Evolutionary conservation across 1,140 invertebrate species (phyloP), one percentile per base, ranked within the genome.

Genomic region (Zaprionus tsacasi): DNA sequence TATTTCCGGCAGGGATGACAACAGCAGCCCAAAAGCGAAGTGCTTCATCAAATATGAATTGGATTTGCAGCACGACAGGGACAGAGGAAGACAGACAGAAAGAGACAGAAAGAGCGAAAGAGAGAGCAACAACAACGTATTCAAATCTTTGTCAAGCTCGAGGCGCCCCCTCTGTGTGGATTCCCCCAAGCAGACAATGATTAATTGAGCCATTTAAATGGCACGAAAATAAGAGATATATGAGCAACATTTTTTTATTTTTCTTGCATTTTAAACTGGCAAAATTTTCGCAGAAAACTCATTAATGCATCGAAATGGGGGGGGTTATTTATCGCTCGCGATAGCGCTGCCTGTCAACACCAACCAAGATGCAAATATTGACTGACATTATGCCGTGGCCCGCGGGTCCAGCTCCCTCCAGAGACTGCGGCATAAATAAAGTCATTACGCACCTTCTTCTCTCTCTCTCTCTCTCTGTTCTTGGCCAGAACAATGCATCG

Each of bases 21-120:
- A 57, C 70, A 76, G 33, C 30, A 56, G 35, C 43, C 61, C 56
- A 56, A 57, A 56, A 45, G 6, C 73, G 64, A 77, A 80, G 81
- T 83, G 81, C 81, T 85, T 86, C 72, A 86, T 86, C 82, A 87
- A 86, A 86, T 82, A 86, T 86, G 79, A 82, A 82, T 70, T 71
- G 66, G 71, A 69, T 21, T 52, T 64, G 36, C n/a, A 25, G 17
- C n/a, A 8, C 0, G 25, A 60, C 54, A 76, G 55, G 35, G 38
- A 59, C 59, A 65, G 52, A n/a, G 30, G 52, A 21, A 35, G 36
- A 10, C 21, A 21, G 21, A 21, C 21, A 21, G 21, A 21, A 1
- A 21, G 21, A 21, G 21, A 21, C 21, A 21, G 21, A 21, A 21
- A 21, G 21, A 21, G 21, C 2, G 21, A 25, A 15, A 43, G 13